These are phyloP conservation scores for Epinotia bilunana DNA, from an alignment of 2,888 invertebrate species.

Conservation along the genomic window DNA sequence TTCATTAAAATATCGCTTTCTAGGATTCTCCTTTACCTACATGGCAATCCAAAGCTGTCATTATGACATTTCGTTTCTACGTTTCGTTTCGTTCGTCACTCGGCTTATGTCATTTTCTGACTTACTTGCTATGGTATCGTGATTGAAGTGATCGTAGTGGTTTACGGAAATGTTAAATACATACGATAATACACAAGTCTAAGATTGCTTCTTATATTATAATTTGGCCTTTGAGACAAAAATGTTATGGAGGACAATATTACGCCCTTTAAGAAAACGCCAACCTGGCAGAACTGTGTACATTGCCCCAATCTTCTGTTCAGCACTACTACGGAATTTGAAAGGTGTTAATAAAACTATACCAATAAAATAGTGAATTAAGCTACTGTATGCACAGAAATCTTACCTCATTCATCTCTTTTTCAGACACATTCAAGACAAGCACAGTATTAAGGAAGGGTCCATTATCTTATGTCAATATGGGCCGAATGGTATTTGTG, in stretches of 20 bases:
- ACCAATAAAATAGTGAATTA: conserved; percentile 18
- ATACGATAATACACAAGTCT: conserved; percentile 24
- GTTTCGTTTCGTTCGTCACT: conserved; percentile 43
- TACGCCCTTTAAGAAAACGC: conserved; percentile 65
- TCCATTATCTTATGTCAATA: conserved; percentile 94
- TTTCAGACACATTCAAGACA: conserved; percentile 90
- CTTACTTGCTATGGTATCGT: conserved; percentile 30
- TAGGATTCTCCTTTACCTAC: not conserved
- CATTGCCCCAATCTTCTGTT: conserved; percentile 86
- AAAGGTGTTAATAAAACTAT: conserved; percentile 74
- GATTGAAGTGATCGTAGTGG: conserved; percentile 17
- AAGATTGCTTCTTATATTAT: conserved; percentile 18
- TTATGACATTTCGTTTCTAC: conserved; percentile 39
- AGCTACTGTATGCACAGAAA: conserved; percentile 36
- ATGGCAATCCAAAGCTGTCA: conserved; percentile 32
- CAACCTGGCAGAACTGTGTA: conserved; percentile 86
- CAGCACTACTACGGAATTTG: conserved; percentile 84
- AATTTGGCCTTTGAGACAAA: conserved; percentile 55
- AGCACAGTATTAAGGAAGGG: conserved; percentile 93
- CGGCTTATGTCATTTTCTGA: conserved; percentile 21
- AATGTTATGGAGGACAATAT: conserved; percentile 81
- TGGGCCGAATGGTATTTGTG: conserved; percentile 94
- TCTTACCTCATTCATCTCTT: conserved; percentile 31
- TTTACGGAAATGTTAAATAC: conserved; percentile 34
- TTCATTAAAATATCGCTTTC: not conserved